Base-by-base conservation (phyloP, 2,888 invertebrate genomes). In the Agonopterix arenella region DNA sequence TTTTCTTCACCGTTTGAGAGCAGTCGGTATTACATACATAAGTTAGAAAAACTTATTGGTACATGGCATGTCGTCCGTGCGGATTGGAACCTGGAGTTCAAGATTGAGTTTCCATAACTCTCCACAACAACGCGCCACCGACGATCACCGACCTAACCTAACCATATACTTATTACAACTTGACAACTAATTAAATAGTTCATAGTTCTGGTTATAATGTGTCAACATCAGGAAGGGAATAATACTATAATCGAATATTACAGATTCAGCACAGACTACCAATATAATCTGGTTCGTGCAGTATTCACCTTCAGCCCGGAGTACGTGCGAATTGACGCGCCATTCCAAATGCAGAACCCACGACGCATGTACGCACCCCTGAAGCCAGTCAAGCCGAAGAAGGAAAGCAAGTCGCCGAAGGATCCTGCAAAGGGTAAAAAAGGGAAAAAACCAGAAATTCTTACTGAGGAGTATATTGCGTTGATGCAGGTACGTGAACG, bases 211-310 rank as follows among this genome's bases (percentile, higher is more conserved):
- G n/a, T n/a, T 16, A 16, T 16, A 16, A 16, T 16, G 16, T 16
- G 1, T 1, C n/a, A n/a, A n/a, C n/a, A 16, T 2, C 16, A 16
- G 16, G 16, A 16, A 16, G 16, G 16, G 16, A 16, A 16, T 16
- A 16, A 16, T 16, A 16, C 16, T 16, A 18, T 18, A 28, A 28
- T 28, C 28, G 5, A 28, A 5, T 7, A 28, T 49, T 11, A 5
- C 59, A 88, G 88, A 38, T 85, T 89, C 62, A 83, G 86, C 53
- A 76, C 85, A 1, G 88, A 89, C 51, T 88, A 77, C 55, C 88
- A 88, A 52, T 88, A 77, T 64, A 60, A 85, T 13, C 52, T 89
- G 1, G 71, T 89, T 0, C 75, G 86, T 0, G 80, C 85, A 0
- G 66, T 88, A 0, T 88, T 86, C 65, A 84, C 85, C 0, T 74